Conservation (phyloP, 1,140 invertebrate genomes). For the Streblospio benedicti region DNA sequence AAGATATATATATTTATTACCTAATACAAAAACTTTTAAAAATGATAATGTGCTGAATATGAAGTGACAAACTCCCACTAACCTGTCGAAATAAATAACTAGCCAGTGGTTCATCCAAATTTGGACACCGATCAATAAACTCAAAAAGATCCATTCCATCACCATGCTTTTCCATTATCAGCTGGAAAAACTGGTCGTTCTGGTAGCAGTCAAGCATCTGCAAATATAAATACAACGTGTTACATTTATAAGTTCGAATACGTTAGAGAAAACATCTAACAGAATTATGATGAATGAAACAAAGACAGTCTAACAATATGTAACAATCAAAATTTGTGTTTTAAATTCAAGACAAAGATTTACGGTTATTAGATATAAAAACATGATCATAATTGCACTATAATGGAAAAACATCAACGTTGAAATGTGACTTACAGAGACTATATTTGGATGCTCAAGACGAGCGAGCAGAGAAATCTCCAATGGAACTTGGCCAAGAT, state of each 20-base stretch:
- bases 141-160: constrained; percentile 71
- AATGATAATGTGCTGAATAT: neutral
- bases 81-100: constrained; percentile 69
- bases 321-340: no score
- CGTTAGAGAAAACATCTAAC: neutral
- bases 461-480: constrained; percentile 60
- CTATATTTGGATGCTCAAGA: constrained; percentile 64
- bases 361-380: no score
- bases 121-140: constrained; percentile 63
- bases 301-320: no score
- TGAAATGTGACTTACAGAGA: constrained; percentile 39
- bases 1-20: neutral
- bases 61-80: constrained; percentile 7
- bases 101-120: constrained; percentile 61
- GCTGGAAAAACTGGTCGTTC: constrained; percentile 62
- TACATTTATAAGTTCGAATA: constrained; percentile 21
- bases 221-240: no score
- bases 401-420: neutral
- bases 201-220: constrained; percentile 64
- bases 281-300: no score
- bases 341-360: no score
- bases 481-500: constrained; percentile 53
- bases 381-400: no score
- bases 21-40: neutral
- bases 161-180: constrained; percentile 75